These are phyloP conservation scores for Aegithalos caudatus DNA, from an alignment of 2,113 vertebrate genomes.

Conservation along the genomic window DNA sequence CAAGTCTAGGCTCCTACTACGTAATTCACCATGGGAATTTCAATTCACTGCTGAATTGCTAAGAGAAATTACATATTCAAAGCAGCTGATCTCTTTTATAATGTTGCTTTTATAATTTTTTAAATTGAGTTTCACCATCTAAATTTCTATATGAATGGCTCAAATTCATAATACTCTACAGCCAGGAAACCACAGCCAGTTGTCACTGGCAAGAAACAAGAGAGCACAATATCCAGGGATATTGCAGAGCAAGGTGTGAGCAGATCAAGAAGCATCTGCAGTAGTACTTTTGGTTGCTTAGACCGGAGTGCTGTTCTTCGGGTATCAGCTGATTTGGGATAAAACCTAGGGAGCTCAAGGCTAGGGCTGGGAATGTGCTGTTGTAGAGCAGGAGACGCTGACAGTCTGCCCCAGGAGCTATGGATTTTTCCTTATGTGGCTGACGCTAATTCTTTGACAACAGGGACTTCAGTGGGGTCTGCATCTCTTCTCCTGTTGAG, in stretches of 20 bases:
- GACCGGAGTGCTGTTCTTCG: background rate
- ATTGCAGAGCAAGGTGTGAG: background rate
- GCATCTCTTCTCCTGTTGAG: background rate
- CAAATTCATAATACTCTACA: rapidly evolving
- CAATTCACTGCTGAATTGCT: background rate
- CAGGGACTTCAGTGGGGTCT: background rate
- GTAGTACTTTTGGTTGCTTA: background rate
- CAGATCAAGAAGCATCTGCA: background rate
- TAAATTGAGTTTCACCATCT: background rate
- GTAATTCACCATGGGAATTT: background rate
- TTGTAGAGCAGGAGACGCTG: background rate
- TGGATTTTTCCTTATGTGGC: background rate
- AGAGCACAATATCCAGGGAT: background rate
- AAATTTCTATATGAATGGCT: background rate
- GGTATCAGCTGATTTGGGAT: background rate
- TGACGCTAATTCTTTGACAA: background rate
- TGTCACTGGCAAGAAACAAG: background rate
- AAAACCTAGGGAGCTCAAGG: background rate
- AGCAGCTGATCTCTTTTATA: background rate
- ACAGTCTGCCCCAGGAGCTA: background rate
- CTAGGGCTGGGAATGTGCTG: background rate
- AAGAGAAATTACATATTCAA: background rate
- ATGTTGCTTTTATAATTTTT: background rate
- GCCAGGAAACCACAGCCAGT: background rate
- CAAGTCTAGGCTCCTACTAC: background rate